These are phyloP conservation scores for Antrozous pallidus DNA, from an alignment of 2,797 vertebrate species.

Conservation along the genomic window DNA sequence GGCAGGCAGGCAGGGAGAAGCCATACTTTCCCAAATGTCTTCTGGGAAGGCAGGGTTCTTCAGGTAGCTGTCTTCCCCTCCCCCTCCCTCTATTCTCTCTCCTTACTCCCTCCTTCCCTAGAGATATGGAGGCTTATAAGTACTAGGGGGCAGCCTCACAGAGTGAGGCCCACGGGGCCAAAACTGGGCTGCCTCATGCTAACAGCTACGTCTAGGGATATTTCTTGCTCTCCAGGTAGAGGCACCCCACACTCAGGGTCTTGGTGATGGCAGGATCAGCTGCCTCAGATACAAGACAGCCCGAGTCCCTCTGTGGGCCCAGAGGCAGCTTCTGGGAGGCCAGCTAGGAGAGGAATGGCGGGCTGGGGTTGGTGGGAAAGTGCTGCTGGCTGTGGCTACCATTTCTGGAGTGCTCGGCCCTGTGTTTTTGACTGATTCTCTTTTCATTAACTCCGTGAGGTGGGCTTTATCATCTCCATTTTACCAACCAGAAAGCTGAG, in stretches of 20 bases:
- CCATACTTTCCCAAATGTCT: background rate
- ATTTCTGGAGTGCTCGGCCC: background rate
- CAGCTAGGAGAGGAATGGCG: conserved; percentile 46
- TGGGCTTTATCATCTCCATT: background rate
- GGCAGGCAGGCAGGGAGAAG: background rate
- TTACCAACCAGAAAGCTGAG: background rate
- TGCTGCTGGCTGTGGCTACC: rapidly evolving
- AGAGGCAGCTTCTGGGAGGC: background rate
- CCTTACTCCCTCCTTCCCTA: too few species aligned
- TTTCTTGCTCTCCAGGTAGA: background rate
- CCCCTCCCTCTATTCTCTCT: too few species aligned
- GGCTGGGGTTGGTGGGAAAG: background rate
- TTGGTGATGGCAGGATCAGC: background rate
- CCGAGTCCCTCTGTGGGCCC: background rate
- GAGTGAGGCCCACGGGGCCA: background rate
- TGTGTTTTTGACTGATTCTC: background rate
- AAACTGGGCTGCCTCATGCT: background rate
- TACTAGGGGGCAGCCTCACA: background rate
- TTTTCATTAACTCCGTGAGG: background rate
- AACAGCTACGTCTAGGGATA: conserved; percentile 26
- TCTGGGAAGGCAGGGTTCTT: background rate
- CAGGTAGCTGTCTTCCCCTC: background rate
- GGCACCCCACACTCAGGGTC: background rate
- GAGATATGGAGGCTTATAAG: background rate
- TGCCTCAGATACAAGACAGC: background rate